These are phyloP conservation scores for Drosophila repleta DNA, from an alignment of 1,140 invertebrate species.

Conservation along the genomic window DNA sequence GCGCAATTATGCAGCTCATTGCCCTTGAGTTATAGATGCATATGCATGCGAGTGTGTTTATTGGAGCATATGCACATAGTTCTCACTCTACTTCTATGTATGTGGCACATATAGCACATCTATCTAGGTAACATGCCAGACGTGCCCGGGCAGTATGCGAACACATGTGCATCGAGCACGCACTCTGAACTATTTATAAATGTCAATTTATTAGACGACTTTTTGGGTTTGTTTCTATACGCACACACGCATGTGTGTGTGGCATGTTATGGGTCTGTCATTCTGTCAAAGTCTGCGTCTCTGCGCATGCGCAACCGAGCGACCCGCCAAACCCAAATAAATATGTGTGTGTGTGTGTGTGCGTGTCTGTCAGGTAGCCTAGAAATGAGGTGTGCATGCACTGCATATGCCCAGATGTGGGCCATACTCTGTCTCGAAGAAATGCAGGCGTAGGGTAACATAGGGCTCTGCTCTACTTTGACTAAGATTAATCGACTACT, in stretches of 20 bases:
- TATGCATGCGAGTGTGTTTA: slow-evolving; percentile 31
- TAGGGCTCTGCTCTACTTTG: background rate
- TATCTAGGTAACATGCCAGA: slow-evolving; percentile 46
- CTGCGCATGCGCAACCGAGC: slow-evolving; percentile 59
- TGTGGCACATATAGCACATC: background rate
- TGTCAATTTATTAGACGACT: slow-evolving; percentile 66
- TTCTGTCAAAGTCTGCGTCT: slow-evolving; percentile 44
- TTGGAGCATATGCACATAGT: slow-evolving; percentile 42
- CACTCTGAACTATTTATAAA: slow-evolving; percentile 61
- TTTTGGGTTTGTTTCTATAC: slow-evolving; percentile 57
- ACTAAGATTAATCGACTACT: too few species aligned
- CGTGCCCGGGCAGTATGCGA: slow-evolving; percentile 62
- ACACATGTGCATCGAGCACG: slow-evolving; percentile 67
- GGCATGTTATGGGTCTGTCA: slow-evolving; percentile 61
- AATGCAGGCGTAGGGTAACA: background rate
- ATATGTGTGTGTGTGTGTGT: background rate
- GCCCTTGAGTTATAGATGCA: slow-evolving; percentile 73
- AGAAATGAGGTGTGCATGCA: slow-evolving; percentile 62
- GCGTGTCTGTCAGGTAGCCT: slow-evolving; percentile 62
- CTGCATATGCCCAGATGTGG: slow-evolving; percentile 42
- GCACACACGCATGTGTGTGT: slow-evolving; percentile 53
- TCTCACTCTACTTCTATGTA: background rate
- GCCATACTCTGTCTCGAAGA: slow-evolving; percentile 5
- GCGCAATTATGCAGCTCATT: slow-evolving; percentile 81
- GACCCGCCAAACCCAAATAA: slow-evolving; percentile 59